phyloP scores from a whole-genome alignment of 2,113 vertebrate genomes.

The western clawed frog (Xenopus tropicalis) region UCB_Xtro_10.0 CM004445.2:74551501-74552000 shows the following conservation, averaged over 20 bases:
- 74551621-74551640: no score
- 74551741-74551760: no score
- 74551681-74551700: no score
- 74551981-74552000: slow-evolving; percentile 15
- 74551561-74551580: slow-evolving; percentile 7
- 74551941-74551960: slow-evolving; percentile 19
- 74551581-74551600: slow-evolving; percentile 13
- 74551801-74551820: no score
- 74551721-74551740: no score
- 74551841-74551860: neutral
- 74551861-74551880: neutral
- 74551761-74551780: no score
- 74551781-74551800: no score
- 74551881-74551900: neutral
- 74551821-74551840: no score
- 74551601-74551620: no score
- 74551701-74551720: no score
- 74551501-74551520: neutral
- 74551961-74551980: slow-evolving; percentile 17
- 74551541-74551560: slow-evolving; percentile 18
- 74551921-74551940: neutral
- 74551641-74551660: no score
- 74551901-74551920: slow-evolving; percentile 1
- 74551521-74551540: slow-evolving; percentile 17
- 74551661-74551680: no score